Percentiles rank a stretch among this genome's conserved stretches.
Evolutionary conservation across 2,797 vertebrate genomes (phyloP).

Genomic region (Falco peregrinus): DNA sequence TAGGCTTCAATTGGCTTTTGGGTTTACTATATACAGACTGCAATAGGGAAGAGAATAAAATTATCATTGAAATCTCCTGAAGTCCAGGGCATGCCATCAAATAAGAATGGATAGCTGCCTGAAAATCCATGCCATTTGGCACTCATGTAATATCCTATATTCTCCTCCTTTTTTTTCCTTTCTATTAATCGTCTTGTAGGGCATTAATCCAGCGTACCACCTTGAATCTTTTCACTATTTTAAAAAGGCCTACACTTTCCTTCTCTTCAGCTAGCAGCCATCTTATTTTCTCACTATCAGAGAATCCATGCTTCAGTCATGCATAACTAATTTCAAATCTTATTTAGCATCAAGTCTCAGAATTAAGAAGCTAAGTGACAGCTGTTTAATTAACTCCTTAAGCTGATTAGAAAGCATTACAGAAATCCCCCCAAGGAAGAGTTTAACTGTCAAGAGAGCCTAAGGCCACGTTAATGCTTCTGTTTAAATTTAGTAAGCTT

Average conservation of each 20-base stretch:
- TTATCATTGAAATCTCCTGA: not conserved
- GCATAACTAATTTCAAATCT: constrained; percentile 74
- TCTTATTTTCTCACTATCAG: not conserved
- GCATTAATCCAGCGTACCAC: not conserved
- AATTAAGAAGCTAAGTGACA: constrained; percentile 76
- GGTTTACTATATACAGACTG: not conserved
- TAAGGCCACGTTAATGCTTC: constrained; percentile 44
- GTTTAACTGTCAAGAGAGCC: constrained; percentile 66
- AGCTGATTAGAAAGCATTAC: constrained; percentile 78
- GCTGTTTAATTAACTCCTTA: constrained; percentile 82
- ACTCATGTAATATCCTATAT: not conserved
- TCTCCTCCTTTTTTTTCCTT: not conserved
- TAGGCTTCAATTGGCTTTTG: not conserved
- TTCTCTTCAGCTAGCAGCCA: not conserved
- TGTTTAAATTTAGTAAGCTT: constrained; percentile 67
- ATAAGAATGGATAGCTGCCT: not conserved
- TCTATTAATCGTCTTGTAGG: not conserved
- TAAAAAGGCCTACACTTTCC: not conserved
- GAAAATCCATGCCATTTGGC: not conserved
- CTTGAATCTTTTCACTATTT: not conserved
- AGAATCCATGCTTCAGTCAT: constrained; percentile 6
- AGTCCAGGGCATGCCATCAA: not conserved
- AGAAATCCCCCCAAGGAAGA: constrained; percentile 70
- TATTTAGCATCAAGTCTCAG: constrained; percentile 71
- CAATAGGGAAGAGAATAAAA: not conserved